These are phyloP conservation scores for Aphaenogaster floridana DNA, from an alignment of 1,140 invertebrate genomes.

Conservation along the genomic window DNA sequence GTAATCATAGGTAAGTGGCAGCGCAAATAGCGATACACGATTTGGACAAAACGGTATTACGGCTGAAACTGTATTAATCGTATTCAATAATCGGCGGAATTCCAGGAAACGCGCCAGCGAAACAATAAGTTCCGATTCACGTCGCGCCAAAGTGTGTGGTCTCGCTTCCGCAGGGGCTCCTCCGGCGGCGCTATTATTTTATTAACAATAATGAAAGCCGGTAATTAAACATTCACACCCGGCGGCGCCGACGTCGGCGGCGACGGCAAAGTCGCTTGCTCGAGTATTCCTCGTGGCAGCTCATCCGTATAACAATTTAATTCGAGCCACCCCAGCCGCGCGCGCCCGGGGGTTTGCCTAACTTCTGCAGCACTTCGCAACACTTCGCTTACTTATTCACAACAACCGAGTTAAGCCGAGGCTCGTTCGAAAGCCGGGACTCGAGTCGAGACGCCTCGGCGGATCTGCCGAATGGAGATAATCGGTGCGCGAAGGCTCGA, in stretches of 20 bases:
- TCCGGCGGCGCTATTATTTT: conserved; percentile 72
- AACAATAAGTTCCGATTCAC: conserved; percentile 32
- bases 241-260: conserved; percentile 74
- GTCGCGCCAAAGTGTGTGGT: not conserved
- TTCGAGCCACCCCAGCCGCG: conserved; percentile 79
- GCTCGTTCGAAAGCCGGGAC: conserved; percentile 80
- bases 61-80: not conserved
- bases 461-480: conserved; percentile 83
- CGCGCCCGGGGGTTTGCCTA: conserved; percentile 75
- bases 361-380: conserved; percentile 83
- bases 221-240: conserved; percentile 84
- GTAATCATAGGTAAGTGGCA: conserved; percentile 95
- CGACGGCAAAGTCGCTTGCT: conserved; percentile 74
- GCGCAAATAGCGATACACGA: not conserved
- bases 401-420: conserved; percentile 85
- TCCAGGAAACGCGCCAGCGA: not conserved
- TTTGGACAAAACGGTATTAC: not conserved
- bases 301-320: conserved; percentile 87
- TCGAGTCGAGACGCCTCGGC: conserved; percentile 81
- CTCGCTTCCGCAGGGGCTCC: conserved; percentile 7
- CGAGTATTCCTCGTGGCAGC: conserved; percentile 83
- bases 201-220: conserved; percentile 80
- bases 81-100: not conserved
- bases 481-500: conserved; percentile 75
- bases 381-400: conserved; percentile 86